Evolutionary conservation across 1,140 invertebrate genomes (phyloP).

Genomic region (Manduca sexta): DNA sequence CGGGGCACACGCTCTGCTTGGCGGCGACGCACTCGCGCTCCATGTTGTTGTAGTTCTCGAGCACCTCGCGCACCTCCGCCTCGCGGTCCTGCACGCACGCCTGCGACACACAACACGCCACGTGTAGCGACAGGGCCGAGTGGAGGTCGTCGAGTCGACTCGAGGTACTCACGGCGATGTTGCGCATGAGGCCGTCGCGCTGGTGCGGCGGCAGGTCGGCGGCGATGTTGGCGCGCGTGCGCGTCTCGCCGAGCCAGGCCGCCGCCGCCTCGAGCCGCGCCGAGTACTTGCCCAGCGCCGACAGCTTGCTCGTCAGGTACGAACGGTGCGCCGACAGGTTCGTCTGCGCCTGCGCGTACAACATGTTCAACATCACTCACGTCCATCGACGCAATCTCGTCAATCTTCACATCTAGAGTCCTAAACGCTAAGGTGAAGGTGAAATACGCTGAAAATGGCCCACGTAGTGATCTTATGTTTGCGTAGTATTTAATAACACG

Average conservation of each 20-base stretch:
- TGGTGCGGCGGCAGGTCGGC: slow-evolving; percentile 34
- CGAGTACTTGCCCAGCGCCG: slow-evolving; percentile 75
- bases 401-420: too few species aligned
- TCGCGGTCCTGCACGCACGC: slow-evolving; percentile 73
- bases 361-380: not conserved
- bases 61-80: slow-evolving; percentile 77
- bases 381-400: too few species aligned
- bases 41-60: slow-evolving; percentile 81
- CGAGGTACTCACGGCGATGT: slow-evolving; percentile 3
- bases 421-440: too few species aligned
- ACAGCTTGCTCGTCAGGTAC: slow-evolving; percentile 75
- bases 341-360: slow-evolving; percentile 46
- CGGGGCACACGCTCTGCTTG: slow-evolving; percentile 74
- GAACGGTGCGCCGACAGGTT: slow-evolving; percentile 73
- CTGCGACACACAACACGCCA: slow-evolving; percentile 11
- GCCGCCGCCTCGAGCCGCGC: slow-evolving; percentile 75
- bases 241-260: slow-evolving; percentile 61
- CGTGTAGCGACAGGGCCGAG: not conserved
- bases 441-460: too few species aligned
- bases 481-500: too few species aligned
- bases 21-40: slow-evolving; percentile 74
- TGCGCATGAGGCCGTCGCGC: not conserved
- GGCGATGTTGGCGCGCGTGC: slow-evolving; percentile 61
- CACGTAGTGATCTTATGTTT: too few species aligned
- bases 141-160: too few species aligned